phyloP scores from a whole-genome alignment of 2,888 invertebrate genomes.

The Drosophila pegasa region DNA sequence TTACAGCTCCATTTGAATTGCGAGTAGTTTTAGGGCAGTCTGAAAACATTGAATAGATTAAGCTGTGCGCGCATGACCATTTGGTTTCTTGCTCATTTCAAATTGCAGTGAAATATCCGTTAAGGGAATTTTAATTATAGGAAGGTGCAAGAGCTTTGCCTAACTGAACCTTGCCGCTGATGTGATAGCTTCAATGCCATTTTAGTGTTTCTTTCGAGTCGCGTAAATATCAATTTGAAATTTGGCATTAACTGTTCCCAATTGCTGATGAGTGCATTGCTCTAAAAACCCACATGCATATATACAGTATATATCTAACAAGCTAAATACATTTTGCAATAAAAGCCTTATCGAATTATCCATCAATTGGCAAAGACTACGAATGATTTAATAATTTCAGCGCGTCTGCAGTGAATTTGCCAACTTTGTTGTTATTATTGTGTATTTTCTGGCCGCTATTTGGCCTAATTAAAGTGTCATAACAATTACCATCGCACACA shows the following conservation, averaged over 20 bases:
- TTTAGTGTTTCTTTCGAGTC: neutral
- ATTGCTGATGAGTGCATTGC: constrained; percentile 3
- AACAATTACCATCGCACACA: constrained; percentile 57
- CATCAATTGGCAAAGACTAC: constrained; percentile 49
- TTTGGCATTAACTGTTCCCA: constrained; percentile 5
- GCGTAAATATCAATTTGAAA: constrained; percentile 1
- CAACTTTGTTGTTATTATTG: constrained; percentile 37
- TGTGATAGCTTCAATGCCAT: neutral
- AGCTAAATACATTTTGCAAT: constrained; percentile 21
- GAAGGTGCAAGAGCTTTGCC: neutral
- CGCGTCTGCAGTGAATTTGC: constrained; percentile 55
- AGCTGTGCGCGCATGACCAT: neutral
- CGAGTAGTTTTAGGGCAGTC: neutral
- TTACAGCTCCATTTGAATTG: neutral
- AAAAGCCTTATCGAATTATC: constrained; percentile 37
- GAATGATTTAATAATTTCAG: constrained; percentile 57
- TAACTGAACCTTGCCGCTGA: neutral
- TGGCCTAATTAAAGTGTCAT: constrained; percentile 76
- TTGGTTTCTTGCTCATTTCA: neutral
- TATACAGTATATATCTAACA: neutral
- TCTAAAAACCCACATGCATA: neutral
- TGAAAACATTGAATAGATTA: neutral
- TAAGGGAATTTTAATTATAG: neutral
- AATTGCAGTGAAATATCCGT: neutral
- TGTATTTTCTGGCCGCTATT: constrained; percentile 33